Evolutionary conservation across 2,797 vertebrate species (phyloP), one percentile per base, ranked within the genome.

Genomic region (Tauraco hartlaubi): DNA sequence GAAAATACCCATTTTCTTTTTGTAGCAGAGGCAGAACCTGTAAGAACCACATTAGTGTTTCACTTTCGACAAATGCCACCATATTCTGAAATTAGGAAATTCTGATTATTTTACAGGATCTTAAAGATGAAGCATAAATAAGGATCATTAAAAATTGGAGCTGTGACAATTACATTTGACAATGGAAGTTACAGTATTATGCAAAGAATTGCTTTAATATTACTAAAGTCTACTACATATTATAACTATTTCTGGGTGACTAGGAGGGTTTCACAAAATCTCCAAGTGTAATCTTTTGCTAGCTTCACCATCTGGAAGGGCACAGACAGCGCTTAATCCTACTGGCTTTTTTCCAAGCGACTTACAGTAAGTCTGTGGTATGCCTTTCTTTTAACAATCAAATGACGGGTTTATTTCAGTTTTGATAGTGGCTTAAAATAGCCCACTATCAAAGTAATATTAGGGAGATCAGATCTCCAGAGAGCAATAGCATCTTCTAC

Each of bases 231-330:
- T 76, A 55, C 44, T 51, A 95, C 33, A 66, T 81, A 80, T 48
- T 75, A 29, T 72, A 92, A 91, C 49, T 90, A 72, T 84, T 95
- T 80, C 64, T 83, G 22, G 26, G 74, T 2, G 5, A 86, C 92
- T 68, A 33, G 20, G 31, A 88, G 58, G 71, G 77, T 62, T 95
- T 94, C 77, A 86, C 71, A 86, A 90, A 84, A 93, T 61, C 73
- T 90, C 26, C 12, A 86, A 73, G 80, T 25, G 71, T 28, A 90
- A 95, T 93, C 85, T 90, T 88, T 49, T 66, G 77, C 69, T 55
- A 94, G 71, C 80, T 96, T 92, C 23, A 63, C 92, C 93, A 96
- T 96, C 92, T 93, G 93, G 90, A 74, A 94, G 48, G 29, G 52
- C 69, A 85, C 61, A 96, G 83, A 93, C 76, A 95, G 44, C 7